Evolutionary conservation across 2,113 vertebrate genomes (phyloP).

Genomic region (Larimichthys crocea): DNA sequence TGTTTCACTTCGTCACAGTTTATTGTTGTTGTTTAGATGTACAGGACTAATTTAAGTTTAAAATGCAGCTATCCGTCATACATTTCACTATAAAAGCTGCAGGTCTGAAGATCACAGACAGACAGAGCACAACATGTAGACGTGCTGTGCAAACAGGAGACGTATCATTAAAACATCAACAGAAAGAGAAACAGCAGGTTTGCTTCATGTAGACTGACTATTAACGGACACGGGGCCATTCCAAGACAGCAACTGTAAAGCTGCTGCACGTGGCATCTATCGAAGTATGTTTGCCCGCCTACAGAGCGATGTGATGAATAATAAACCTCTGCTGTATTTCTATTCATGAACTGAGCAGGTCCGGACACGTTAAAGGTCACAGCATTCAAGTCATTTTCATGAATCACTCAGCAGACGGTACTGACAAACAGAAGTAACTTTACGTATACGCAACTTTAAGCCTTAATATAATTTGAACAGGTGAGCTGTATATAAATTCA

Average conservation of each 20-base stretch:
- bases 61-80: not conserved
- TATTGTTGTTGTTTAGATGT: not conserved
- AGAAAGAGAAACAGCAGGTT: slow-evolving; percentile 25
- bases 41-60: too few species aligned
- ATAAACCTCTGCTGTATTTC: not conserved
- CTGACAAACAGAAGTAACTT: not conserved
- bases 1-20: not conserved
- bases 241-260: slow-evolving; percentile 9
- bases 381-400: not conserved
- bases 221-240: slow-evolving; percentile 33
- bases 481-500: too few species aligned
- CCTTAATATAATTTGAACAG: too few species aligned
- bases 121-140: not conserved
- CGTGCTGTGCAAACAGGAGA: slow-evolving; percentile 26
- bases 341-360: slow-evolving; percentile 30
- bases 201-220: slow-evolving; percentile 32
- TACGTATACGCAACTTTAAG: too few species aligned
- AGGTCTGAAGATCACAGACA: not conserved
- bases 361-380: slow-evolving; percentile 20
- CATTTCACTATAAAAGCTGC: not conserved
- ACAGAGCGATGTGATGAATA: not conserved
- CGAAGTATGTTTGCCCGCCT: not conserved
- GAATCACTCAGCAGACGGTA: not conserved
- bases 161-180: slow-evolving; percentile 39
- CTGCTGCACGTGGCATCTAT: slow-evolving; percentile 8